Evolutionary conservation across 2,888 invertebrate species (phyloP).

Genomic region (Synergus itoensis): DNA sequence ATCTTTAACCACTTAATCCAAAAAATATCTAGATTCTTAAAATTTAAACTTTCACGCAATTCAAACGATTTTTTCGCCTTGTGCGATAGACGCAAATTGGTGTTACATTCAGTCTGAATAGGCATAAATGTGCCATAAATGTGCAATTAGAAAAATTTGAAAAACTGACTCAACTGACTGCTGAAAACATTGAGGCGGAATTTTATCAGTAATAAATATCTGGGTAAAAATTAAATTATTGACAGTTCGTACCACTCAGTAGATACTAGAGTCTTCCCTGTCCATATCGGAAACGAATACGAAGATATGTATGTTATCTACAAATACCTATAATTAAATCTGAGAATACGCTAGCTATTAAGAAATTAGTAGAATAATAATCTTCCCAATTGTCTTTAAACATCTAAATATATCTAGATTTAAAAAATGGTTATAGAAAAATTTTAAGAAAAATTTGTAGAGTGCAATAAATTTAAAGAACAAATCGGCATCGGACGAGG

Average conservation of each 20-base stretch:
- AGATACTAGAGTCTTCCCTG: no score
- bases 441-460: not conserved
- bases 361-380: not conserved
- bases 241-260: no score
- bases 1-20: not conserved
- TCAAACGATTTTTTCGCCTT: not conserved
- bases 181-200: slow-evolving; percentile 22
- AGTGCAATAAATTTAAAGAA: not conserved
- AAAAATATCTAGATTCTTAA: slow-evolving; percentile 35
- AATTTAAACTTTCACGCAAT: slow-evolving; percentile 1
- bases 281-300: no score
- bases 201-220: not conserved
- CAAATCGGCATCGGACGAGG: not conserved
- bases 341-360: not conserved
- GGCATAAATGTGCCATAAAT: no score
- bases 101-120: slow-evolving; percentile 26
- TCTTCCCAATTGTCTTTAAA: not conserved
- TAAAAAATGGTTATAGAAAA: not conserved
- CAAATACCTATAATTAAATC: not conserved
- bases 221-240: not conserved
- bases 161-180: not conserved
- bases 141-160: not conserved
- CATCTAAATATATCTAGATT: not conserved
- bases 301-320: not conserved
- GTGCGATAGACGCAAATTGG: not conserved